Base-by-base conservation (phyloP, 2,113 vertebrate genomes). In the Boulengerochromis microlepis region DNA sequence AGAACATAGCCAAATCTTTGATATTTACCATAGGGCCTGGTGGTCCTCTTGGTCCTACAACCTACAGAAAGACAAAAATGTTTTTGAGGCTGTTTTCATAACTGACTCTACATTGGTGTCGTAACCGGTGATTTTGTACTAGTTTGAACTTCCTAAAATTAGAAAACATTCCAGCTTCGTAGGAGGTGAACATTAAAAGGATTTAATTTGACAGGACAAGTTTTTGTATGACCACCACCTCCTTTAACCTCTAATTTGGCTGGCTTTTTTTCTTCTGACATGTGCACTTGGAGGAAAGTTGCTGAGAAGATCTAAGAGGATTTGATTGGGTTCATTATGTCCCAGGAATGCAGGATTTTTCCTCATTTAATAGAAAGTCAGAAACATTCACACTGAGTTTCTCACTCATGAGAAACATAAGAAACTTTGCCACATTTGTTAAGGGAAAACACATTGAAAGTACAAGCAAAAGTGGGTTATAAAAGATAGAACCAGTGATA, bases 1-100 rank as follows among this genome's bases (percentile, higher is more conserved):
- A 61, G 35, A 61, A 15, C 15, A 64, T 3, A 7, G 8, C 54
- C 10, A 76, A 10, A 22, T 47, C 2, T 5, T 74, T 40, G 9
- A n/a, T 85, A 87, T 89, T 94, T 96, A 99, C 98, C 97, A 98
- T 97, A 10, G 98, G 97, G 81, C 98, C 98, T 35, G 96, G 94
- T 84, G 98, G 98, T 96, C 98, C 98, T 96, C 88, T 97, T 93
- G 98, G 97, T 97, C 98, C 98, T 96, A 97, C 90, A 40, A 98
- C 97, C 98, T 99, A 91, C 19, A 93, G 3, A 87, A 82, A 54
- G 35, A 64, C 50, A 50, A 42, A 88, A 80, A 87, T 7, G 61
- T 29, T 45, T 64, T 54, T 40, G 26, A n/a, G 8, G 19, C 15
- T 26, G 16, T 38, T 64, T 8, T 83, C 19, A 74, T 18, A 8